Percentiles rank a stretch among this genome's conserved stretches.
phyloP scores from a whole-genome alignment of 2,113 vertebrate genomes.

The Sprattus sprattus region DNA sequence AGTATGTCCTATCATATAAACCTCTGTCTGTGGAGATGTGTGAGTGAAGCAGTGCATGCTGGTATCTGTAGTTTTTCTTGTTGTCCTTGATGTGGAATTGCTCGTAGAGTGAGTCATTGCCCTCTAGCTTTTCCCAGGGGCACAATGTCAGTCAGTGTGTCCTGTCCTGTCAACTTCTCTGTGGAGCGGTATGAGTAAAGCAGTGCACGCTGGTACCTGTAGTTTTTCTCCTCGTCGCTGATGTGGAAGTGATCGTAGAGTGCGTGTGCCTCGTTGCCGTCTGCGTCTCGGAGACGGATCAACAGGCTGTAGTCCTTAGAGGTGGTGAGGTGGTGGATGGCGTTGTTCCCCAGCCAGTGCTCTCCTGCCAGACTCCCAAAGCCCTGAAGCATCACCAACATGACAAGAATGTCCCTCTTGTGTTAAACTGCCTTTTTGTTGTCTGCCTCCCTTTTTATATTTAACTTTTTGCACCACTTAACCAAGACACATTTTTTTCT shows the following conservation, averaged over 20 bases:
- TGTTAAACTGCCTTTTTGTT: too few species aligned
- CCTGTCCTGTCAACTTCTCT: not conserved
- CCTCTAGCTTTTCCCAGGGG: too few species aligned
- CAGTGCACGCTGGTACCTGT: slow-evolving; percentile 66
- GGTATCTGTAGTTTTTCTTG: slow-evolving; percentile 76
- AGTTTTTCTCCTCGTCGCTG: slow-evolving; percentile 71
- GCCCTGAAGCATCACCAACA: slow-evolving; percentile 62
- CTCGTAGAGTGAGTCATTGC: slow-evolving; percentile 73
- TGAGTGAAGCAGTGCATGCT: not conserved
- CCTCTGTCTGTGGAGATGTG: not conserved
- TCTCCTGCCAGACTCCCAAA: slow-evolving; percentile 78
- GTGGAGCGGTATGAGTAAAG: too few species aligned
- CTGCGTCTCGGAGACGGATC: slow-evolving; percentile 72
- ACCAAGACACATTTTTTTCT: too few species aligned
- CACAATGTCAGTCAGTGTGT: too few species aligned
- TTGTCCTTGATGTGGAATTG: slow-evolving; percentile 72
- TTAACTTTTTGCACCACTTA: too few species aligned
- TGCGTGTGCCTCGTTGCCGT: slow-evolving; percentile 74
- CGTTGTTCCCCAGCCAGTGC: slow-evolving; percentile 81
- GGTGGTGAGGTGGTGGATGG: slow-evolving; percentile 74
- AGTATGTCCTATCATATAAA: too few species aligned
- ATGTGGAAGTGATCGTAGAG: slow-evolving; percentile 74
- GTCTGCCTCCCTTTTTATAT: too few species aligned
- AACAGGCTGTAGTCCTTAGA: slow-evolving; percentile 70
- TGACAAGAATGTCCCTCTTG: not conserved